Conservation (phyloP, 1,140 invertebrate genomes). For the Drosophila kepulauana region DNA sequence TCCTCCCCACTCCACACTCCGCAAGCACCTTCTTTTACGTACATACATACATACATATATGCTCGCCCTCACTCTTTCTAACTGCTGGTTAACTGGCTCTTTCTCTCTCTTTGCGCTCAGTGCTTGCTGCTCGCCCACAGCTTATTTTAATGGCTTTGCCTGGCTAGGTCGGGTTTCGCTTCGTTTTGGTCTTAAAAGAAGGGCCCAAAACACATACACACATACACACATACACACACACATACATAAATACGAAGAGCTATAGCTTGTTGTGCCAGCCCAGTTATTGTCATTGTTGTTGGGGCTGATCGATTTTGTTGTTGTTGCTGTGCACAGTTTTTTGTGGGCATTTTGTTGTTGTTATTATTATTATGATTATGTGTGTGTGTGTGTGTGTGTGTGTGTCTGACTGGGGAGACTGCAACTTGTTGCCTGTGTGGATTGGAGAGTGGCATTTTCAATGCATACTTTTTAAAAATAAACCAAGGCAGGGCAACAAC, state of each 20-base stretch:
- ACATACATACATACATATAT: conserved; percentile 8
- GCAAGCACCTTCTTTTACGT: background rate
- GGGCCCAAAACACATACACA: conserved; percentile 56
- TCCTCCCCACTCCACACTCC: background rate
- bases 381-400: conserved; percentile 37
- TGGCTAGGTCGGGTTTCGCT: conserved; percentile 72
- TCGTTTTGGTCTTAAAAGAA: conserved; percentile 72
- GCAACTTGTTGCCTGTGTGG: conserved; percentile 68
- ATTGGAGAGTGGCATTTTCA: conserved; percentile 60
- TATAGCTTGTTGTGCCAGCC: conserved; percentile 42
- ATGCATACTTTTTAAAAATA: conserved; percentile 63
- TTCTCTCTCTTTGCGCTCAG: conserved; percentile 16
- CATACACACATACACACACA: conserved; percentile 16
- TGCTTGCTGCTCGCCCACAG: conserved; percentile 51
- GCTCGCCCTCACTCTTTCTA: conserved; percentile 31
- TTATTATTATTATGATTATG: conserved; percentile 47
- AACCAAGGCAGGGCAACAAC: conserved; percentile 57
- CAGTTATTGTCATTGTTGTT: conserved; percentile 55
- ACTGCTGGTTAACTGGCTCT: conserved; percentile 30
- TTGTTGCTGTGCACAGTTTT: conserved; percentile 40
- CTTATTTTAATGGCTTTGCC: conserved; percentile 70
- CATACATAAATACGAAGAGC: background rate
- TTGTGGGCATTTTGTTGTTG: conserved; percentile 23
- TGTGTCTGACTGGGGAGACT: conserved; percentile 55
- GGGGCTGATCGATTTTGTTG: conserved; percentile 49